Evolutionary conservation across 92 coral and sea anemone species (phyloP), one percentile per base, ranked within the genome.

Genomic region (Paragorgia papillata): DNA sequence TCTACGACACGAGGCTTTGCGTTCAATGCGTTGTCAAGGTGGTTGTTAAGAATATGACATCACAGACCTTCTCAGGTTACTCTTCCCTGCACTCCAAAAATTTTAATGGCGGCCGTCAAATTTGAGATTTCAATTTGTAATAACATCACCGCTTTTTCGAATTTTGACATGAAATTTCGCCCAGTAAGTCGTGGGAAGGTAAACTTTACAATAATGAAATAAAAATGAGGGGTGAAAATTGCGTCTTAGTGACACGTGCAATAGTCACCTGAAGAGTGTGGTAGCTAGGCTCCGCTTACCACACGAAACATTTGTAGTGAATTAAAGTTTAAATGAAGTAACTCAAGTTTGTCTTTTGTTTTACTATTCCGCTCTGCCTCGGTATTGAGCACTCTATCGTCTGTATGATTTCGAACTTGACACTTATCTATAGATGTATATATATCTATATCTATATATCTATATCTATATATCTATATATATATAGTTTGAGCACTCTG

Each of bases 31-130:
- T 37, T 37, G 43, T 37, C 43, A 37, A 37, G 43, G 43, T 37
- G 43, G 43, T 37, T 46, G 62, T 56, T 56, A 56, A 56, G 62
- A 56, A 22, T 56, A 56, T 22, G 62, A 56, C 62, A 15, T 56
- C 62, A 56, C 62, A 56, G 62, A 22, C 31, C 53, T 56, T 3
- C 62, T 56, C 62, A 56, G 13, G 53, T 46, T 46, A 46, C 53
- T 6, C 31, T 22, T 14, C 9, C 5, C 3, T 22, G 62, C 33
- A 22, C 22, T 56, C 22, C 30, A 22, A 2, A 22, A 46, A 46
- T 46, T 46, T 46, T 46, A 46, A 56, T 56, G 62, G 62, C 33
- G 31, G 62, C 62, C 33, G 62, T 22, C 5, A 56, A 56, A 56
- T 22, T 56, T 56, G 30, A 28, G 18, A 56, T 28, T 56, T 56